Evolutionary conservation across 2,797 vertebrate species (phyloP), one percentile per base, ranked within the genome.

Genomic region (Anabacerthia variegaticeps): DNA sequence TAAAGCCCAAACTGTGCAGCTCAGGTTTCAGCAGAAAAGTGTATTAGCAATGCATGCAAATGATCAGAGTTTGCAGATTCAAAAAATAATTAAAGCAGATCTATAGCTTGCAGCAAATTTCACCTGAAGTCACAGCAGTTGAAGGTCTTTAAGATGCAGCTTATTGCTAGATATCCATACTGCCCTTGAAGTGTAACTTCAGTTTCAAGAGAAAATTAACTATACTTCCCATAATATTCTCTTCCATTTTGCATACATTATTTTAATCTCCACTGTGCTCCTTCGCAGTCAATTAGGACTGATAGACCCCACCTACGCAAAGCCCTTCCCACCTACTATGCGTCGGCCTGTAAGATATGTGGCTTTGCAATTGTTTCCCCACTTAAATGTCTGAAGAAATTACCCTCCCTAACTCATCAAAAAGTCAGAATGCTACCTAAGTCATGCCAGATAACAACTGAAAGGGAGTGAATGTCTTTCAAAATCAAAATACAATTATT

Each of bases 1-100:
- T 80, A 92, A 96, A 88, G 75, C 41, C 52, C 62, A 62, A 90
- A 93, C 82, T 46, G 71, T 0, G 1, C 36, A 58, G 71, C 71
- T 95, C 85, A 63, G 48, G 67, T 88, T 91, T 91, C 86, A 83
- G 84, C 28, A 96, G 78, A 87, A 26, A 68, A 76, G 66, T 30
- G 76, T 81, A 96, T 92, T 58, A 96, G 73, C 39, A 79, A 80
- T 71, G 86, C 51, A 87, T 61, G 46, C 65, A 96, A 93, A 92
- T 61, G 49, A 82, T 91, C 75, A 49, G 7, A 76, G 88, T 77
- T 78, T 81, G 68, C 49, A 84, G 66, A 94, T 66, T 92, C 27
- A 84, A 66, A 89, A 95, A 71, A 84, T 62, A 49, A 79, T 96
- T 59, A 90, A 82, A 85, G 52, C 75, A 62, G 85, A 78, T 85